Evolutionary conservation across 1,140 invertebrate species (phyloP).

Genomic region (Hypothenemus hampei): DNA sequence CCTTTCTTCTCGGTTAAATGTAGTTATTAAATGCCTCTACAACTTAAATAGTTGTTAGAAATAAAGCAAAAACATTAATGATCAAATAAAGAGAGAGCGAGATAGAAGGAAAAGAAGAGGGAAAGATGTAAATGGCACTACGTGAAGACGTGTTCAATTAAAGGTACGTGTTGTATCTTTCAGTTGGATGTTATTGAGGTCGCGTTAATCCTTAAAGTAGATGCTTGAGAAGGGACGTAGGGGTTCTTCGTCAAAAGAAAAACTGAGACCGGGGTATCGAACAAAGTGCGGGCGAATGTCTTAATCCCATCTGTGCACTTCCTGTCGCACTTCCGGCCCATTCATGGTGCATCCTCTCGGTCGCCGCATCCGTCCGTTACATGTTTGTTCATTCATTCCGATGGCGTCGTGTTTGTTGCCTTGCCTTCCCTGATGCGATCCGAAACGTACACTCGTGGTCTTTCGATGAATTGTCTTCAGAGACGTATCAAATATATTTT

Average conservation of each 20-base stretch:
- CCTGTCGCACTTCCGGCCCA: conserved; percentile 17
- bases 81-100: no score
- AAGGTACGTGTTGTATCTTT: no score
- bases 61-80: no score
- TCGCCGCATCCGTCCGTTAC: conserved; percentile 14
- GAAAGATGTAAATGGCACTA: no score
- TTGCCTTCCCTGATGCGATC: neutral
- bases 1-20: neutral
- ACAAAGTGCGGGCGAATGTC: conserved; percentile 13
- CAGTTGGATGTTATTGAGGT: neutral
- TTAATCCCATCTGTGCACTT: conserved; percentile 24
- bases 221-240: neutral
- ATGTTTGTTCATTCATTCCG: conserved; percentile 1
- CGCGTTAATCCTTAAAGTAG: neutral
- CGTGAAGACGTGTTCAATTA: no score
- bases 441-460: no score
- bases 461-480: conserved; percentile 5
- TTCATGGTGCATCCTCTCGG: conserved; percentile 19
- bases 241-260: neutral
- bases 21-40: no score
- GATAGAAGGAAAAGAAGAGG: no score
- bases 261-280: neutral
- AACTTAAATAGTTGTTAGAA: no score
- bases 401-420: neutral
- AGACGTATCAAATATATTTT: neutral